Conservation (phyloP, 1,140 invertebrate genomes). For the Drosophila neocordata region DNA sequence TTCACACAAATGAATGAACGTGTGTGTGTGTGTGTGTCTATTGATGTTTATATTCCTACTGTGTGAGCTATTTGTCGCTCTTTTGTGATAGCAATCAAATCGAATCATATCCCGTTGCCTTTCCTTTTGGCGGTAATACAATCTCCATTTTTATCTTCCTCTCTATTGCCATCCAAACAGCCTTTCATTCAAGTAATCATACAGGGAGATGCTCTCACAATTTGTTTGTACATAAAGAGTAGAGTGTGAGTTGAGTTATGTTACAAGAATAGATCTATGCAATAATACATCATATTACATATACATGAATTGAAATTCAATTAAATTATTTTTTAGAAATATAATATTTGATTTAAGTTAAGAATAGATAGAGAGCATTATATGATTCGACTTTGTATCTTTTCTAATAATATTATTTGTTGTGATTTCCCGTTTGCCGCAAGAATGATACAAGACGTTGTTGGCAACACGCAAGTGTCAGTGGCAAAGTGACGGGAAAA, state of each 20-base stretch:
- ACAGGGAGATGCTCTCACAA: slow-evolving; percentile 30
- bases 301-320: background rate
- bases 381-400: background rate
- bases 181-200: slow-evolving; percentile 32
- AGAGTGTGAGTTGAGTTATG: background rate
- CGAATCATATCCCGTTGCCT: slow-evolving; percentile 69
- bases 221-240: background rate
- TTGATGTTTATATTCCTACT: slow-evolving; percentile 5
- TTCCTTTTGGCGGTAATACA: slow-evolving; percentile 47
- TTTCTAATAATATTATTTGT: slow-evolving; percentile 30
- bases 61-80: slow-evolving; percentile 62
- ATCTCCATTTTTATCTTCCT: slow-evolving; percentile 30
- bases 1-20: slow-evolving; percentile 25
- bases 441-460: slow-evolving; percentile 17
- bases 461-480: background rate
- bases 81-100: slow-evolving; percentile 75
- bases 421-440: slow-evolving; percentile 17
- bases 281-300: too few species aligned
- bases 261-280: background rate
- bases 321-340: slow-evolving; percentile 10
- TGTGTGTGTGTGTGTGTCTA: slow-evolving; percentile 26
- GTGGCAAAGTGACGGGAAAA: background rate
- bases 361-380: background rate
- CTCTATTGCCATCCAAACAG: background rate
- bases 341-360: background rate